Evolutionary conservation across 2,113 vertebrate species (phyloP), one percentile per base, ranked within the genome.

Genomic region (Psophia crepitans): DNA sequence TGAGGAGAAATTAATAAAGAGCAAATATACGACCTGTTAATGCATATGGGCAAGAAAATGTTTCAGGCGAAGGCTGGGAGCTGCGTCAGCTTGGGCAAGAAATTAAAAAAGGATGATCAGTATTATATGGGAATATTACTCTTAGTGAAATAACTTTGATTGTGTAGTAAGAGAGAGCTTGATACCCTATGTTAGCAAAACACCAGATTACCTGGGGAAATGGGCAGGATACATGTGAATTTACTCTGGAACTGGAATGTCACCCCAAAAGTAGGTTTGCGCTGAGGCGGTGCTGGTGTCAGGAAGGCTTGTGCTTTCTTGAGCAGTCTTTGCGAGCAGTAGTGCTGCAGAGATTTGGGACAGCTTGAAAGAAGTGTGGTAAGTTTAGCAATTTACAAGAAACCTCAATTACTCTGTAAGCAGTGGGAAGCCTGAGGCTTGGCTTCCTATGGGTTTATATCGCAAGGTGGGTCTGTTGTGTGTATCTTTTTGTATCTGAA

Each of bases 261-360:
- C 0, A 0, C 8, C 49, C 44, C 37, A 2, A 37, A 43, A 54
- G 9, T 18, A 41, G 27, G 7, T 51, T 74, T 84, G 15, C 2
- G 2, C 57, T 58, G 51, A 48, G 60, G 13, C 9, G 56, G 35
- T 0, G 0, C 15, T 60, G 39, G 10, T 57, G 43, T 54, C 49
- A 75, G 49, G 65, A 57, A 23, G 10, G 14, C 78, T 61, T 61
- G 8, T 51, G 28, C 27, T 64, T 88, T 74, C 44, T 49, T 68
- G 35, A 39, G 48, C 39, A 71, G 39, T 32, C 10, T 84, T n/a
- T 81, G 43, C 18, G 81, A 71, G 20, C 12, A 43, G 18, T 39
- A 41, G 65, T 60, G 49, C 48, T 92, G 57, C 20, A 66, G 57
- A n/a, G 53, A 53, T 48, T 75, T 57, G 48, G 13, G 30, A n/a